Conservation (phyloP, 1,140 invertebrate genomes). For the Xylocopa sonorina region DNA sequence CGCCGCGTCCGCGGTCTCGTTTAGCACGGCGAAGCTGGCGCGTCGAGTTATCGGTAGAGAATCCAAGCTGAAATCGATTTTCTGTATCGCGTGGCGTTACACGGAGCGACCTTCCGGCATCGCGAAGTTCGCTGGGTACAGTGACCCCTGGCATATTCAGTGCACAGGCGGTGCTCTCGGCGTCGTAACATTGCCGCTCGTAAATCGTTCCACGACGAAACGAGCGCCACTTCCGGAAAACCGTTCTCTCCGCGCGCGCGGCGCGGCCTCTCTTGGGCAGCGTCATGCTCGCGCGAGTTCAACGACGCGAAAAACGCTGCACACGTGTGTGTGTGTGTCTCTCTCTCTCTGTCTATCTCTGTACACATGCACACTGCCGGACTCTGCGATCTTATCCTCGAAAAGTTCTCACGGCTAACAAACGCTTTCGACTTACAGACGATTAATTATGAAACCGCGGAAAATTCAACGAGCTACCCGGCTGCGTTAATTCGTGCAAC, state of each 20-base stretch:
- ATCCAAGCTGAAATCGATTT: constrained; percentile 59
- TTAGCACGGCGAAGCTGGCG: constrained; percentile 5
- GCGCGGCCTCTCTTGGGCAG: neutral
- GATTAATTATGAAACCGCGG: neutral
- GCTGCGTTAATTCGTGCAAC: neutral
- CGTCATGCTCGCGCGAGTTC: constrained; percentile 32
- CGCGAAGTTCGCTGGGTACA: constrained; percentile 66
- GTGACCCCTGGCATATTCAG: constrained; percentile 57
- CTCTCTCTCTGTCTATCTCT: too few relatives aligned
- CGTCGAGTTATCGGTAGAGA: constrained; percentile 22
- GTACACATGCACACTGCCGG: too few relatives aligned
- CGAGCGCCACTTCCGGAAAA: constrained; percentile 65
- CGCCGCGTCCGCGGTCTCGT: neutral
- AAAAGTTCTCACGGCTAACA: constrained; percentile 28
- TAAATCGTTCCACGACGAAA: constrained; percentile 61
- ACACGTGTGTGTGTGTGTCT: too few relatives aligned
- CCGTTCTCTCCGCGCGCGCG: constrained; percentile 32
- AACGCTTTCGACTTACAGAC: neutral
- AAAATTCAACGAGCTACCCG: neutral
- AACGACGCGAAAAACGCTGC: constrained; percentile 21
- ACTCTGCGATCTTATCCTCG: constrained; percentile 14
- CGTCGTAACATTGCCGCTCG: constrained; percentile 59
- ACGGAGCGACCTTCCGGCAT: constrained; percentile 63
- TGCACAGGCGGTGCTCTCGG: constrained; percentile 34
- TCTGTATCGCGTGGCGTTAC: constrained; percentile 47